These are phyloP conservation scores for Aphaenogaster ashmeadi DNA, from an alignment of 1,140 invertebrate species.

Conservation along the genomic window DNA sequence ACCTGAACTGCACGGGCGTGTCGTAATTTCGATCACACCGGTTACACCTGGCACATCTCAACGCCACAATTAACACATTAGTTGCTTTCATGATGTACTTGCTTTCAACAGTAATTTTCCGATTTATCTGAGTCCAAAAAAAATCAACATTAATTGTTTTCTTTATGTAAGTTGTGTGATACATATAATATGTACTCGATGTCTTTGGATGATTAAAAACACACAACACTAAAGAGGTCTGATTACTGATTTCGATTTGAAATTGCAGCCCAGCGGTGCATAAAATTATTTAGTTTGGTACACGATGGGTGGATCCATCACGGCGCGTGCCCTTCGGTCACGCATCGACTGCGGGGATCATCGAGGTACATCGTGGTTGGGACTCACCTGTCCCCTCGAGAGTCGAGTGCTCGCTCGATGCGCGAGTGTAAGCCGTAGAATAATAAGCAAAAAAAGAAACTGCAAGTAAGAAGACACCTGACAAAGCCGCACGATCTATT, in stretches of 20 bases:
- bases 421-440: constrained; percentile 44
- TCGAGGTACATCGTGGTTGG: constrained; percentile 72
- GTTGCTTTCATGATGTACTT: background rate
- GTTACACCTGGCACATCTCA: constrained; percentile 3
- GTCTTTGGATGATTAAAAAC: background rate
- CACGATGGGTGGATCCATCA: constrained; percentile 40
- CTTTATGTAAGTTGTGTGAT: background rate
- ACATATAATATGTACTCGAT: background rate
- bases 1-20: background rate
- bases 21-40: constrained; percentile 33
- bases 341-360: constrained; percentile 74
- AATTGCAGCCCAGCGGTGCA: background rate
- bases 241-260: constrained; percentile 8
- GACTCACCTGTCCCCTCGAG: constrained; percentile 62
- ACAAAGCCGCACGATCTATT: constrained; percentile 53
- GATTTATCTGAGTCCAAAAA: background rate
- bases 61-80: constrained; percentile 1
- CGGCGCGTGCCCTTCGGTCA: constrained; percentile 79
- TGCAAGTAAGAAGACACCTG: constrained; percentile 59
- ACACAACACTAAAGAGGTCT: background rate
- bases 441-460: constrained; percentile 52
- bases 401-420: background rate
- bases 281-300: constrained; percentile 40
- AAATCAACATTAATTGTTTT: background rate
- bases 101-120: background rate